Conservation (phyloP, 2,888 invertebrate genomes). For the Chymomyza caudatula region DNA sequence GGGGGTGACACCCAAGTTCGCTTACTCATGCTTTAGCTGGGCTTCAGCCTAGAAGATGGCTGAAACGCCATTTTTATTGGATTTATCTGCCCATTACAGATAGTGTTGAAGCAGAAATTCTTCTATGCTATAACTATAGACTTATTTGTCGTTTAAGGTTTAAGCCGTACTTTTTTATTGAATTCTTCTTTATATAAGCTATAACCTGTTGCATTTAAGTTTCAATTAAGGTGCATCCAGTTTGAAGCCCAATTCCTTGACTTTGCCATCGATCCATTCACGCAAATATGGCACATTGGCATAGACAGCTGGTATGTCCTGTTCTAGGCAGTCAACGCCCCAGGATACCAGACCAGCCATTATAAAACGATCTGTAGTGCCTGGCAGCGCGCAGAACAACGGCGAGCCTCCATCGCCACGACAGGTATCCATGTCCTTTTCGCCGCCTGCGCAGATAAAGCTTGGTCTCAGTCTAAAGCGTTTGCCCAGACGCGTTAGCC, state of each 20-base stretch:
- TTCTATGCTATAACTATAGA: no score
- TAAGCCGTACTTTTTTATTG: no score
- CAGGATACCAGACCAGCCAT: constrained; percentile 79
- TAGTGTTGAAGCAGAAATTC: no score
- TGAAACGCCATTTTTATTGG: no score
- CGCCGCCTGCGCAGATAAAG: constrained; percentile 89
- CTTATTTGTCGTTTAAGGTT: no score
- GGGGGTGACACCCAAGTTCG: no score
- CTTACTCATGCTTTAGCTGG: no score
- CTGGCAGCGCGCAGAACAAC: constrained; percentile 82
- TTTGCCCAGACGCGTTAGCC: constrained; percentile 81
- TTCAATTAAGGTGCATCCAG: constrained; percentile 8
- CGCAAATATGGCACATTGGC: constrained; percentile 83
- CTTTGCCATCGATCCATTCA: constrained; percentile 82
- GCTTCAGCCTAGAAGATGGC: no score
- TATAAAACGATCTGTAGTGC: constrained; percentile 45
- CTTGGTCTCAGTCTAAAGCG: constrained; percentile 83
- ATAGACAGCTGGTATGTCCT: constrained; percentile 85
- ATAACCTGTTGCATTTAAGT: not conserved
- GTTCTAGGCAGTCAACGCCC: constrained; percentile 87
- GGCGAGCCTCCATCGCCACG: constrained; percentile 86
- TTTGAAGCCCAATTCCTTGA: constrained; percentile 37
- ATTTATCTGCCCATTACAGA: no score
- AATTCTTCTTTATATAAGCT: no score
- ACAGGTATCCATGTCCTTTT: constrained; percentile 79